Evolutionary conservation across 2,797 vertebrate species (phyloP).

Genomic region (Adelosebastes latens): DNA sequence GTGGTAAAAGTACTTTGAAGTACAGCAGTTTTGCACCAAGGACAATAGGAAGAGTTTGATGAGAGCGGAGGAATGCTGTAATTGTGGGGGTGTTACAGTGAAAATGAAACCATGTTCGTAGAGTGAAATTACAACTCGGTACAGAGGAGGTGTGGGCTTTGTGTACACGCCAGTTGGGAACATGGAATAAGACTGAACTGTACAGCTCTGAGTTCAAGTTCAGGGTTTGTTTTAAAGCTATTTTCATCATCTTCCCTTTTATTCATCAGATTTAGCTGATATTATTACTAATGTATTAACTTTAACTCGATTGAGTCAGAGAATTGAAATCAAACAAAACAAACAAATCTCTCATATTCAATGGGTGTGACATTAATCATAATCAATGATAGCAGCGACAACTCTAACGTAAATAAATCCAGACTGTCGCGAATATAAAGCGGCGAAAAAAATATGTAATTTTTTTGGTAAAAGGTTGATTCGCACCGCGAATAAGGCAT

Average conservation of each 20-base stretch:
- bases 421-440: not conserved
- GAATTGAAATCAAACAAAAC: not conserved
- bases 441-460: too few relatives aligned
- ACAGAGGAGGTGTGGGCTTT: slow-evolving; percentile 24
- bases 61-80: slow-evolving; percentile 49
- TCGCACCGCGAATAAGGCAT: not conserved
- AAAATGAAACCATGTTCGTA: slow-evolving; percentile 39
- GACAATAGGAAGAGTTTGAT: slow-evolving; percentile 60
- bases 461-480: not conserved
- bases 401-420: too few relatives aligned
- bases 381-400: too few relatives aligned
- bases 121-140: slow-evolving; percentile 31
- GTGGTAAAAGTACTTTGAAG: slow-evolving; percentile 64
- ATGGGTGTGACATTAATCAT: too few relatives aligned
- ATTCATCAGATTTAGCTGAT: not conserved
- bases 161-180: slow-evolving; percentile 29
- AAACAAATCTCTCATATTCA: not conserved
- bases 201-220: slow-evolving; percentile 12
- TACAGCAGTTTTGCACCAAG: slow-evolving; percentile 44
- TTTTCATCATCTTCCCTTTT: slow-evolving; percentile 2
- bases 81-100: slow-evolving; percentile 42
- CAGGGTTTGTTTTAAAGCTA: not conserved
- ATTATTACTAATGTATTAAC: not conserved
- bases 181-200: slow-evolving; percentile 4
- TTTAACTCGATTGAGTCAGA: not conserved